A percentile compares a stretch with the other conserved stretches of the same genome.
Conservation (phyloP, 35 echinoderm and acorn worm species). For the Chiridota heheva region DNA sequence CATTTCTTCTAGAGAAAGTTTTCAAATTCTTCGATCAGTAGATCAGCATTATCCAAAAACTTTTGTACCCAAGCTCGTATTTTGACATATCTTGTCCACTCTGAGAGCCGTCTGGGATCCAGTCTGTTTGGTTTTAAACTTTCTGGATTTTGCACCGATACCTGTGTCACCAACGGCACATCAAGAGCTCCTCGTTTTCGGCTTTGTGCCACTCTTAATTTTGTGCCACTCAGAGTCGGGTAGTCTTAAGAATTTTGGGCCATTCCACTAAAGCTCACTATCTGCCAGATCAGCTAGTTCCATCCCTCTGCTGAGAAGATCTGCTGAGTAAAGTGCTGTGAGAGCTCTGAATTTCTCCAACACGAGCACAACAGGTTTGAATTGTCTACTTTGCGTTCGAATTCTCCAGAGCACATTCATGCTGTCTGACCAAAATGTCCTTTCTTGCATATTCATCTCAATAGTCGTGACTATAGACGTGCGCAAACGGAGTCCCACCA, state of each 20-base stretch:
- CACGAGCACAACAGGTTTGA: too few relatives aligned
- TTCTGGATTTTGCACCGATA: too few relatives aligned
- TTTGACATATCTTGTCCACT: neutral
- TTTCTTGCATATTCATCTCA: too few relatives aligned
- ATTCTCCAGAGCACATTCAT: too few relatives aligned
- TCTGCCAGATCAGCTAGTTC: neutral
- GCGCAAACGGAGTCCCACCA: too few relatives aligned
- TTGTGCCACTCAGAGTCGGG: constrained; percentile 10
- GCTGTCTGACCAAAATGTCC: too few relatives aligned
- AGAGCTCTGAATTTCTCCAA: too few relatives aligned
- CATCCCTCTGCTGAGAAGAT: constrained; percentile 2
- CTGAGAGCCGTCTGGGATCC: constrained; percentile 22
- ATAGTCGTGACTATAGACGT: too few relatives aligned
- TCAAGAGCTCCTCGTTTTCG: neutral
- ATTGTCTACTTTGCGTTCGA: too few relatives aligned
- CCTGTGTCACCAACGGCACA: neutral
- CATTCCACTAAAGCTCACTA: neutral
- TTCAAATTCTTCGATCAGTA: neutral
- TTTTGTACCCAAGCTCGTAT: constrained; percentile 24
- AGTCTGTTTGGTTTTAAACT: neutral
- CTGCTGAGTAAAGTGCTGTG: too few relatives aligned
- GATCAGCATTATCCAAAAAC: neutral
- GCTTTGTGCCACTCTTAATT: neutral
- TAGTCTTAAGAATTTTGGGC: constrained; percentile 7
- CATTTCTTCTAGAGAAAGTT: neutral